Conservation (phyloP, 2,113 vertebrate genomes). For the Catagonus wagneri region DNA sequence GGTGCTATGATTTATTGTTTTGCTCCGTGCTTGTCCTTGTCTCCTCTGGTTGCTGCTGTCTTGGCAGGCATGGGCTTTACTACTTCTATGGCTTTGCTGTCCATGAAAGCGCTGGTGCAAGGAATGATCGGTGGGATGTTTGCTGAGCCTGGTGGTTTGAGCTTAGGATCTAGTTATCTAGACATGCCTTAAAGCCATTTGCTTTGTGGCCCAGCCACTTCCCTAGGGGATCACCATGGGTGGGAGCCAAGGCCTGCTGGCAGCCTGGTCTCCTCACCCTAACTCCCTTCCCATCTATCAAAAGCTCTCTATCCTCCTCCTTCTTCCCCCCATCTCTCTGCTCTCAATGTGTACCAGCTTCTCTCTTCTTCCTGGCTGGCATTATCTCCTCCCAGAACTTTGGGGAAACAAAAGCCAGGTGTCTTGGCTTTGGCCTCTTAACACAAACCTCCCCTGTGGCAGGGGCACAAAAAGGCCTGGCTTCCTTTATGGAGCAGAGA, state of each 20-base stretch:
- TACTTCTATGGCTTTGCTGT: not conserved
- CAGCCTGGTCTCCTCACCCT: not conserved
- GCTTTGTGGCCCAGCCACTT: not conserved
- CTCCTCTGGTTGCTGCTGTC: not conserved
- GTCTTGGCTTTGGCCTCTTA: conserved; percentile 73
- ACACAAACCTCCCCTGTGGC: conserved; percentile 64
- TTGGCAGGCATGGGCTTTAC: fast-evolving
- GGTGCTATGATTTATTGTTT: fast-evolving
- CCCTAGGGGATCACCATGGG: fast-evolving
- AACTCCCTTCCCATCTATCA: not conserved
- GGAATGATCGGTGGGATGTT: too few species aligned
- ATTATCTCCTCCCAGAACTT: not conserved
- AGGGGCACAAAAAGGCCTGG: conserved; percentile 53
- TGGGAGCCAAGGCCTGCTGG: not conserved
- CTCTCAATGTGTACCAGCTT: not conserved
- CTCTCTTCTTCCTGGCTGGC: not conserved
- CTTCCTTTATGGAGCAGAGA: conserved; percentile 51
- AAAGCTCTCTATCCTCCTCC: not conserved
- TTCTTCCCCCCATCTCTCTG: too few species aligned
- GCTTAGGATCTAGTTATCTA: not conserved
- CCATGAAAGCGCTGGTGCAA: fast-evolving
- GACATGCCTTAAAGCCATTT: not conserved
- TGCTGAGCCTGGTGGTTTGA: not conserved
- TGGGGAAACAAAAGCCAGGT: conserved; percentile 79
- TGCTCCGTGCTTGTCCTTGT: fast-evolving